These are phyloP conservation scores for Prunella fulvescens DNA, from an alignment of 2,113 vertebrate species.

Conservation along the genomic window DNA sequence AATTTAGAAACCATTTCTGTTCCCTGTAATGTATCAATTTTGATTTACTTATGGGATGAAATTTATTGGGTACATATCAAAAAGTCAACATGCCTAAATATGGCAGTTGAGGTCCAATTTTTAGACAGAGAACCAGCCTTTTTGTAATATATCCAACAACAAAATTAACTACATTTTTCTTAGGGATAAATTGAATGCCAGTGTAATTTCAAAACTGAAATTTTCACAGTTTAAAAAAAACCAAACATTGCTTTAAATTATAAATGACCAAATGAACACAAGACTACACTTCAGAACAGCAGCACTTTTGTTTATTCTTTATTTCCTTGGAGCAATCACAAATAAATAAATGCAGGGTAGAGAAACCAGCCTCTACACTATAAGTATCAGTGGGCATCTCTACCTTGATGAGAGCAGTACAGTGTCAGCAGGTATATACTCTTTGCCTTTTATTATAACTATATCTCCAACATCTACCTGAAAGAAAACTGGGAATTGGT, in stretches of 20 bases:
- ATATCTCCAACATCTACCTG: conserved; percentile 98
- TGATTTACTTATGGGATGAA: background rate
- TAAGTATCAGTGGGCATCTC: conserved; percentile 78
- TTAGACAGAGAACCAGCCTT: background rate
- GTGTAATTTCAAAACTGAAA: background rate
- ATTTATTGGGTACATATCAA: background rate
- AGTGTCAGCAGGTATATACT: conserved; percentile 95
- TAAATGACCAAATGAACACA: background rate
- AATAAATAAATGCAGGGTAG: conserved; percentile 76
- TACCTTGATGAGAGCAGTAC: conserved; percentile 98
- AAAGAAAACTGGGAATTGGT: conserved; percentile 91
- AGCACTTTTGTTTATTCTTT: conserved; percentile 78
- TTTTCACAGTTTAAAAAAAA: background rate
- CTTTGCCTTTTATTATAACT: conserved; percentile 96
- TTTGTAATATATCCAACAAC: background rate
- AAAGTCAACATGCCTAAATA: background rate
- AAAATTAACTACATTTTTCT: background rate
- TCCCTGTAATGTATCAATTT: background rate
- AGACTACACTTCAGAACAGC: conserved; percentile 26
- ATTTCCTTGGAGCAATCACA: conserved; percentile 83
- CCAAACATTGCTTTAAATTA: background rate
- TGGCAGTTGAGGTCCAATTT: background rate
- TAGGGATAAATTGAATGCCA: background rate
- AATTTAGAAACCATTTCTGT: background rate
- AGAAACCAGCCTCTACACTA: conserved; percentile 79